phyloP scores from a whole-genome alignment of 2,888 invertebrate genomes.

The Stramonita haemastoma region DNA sequence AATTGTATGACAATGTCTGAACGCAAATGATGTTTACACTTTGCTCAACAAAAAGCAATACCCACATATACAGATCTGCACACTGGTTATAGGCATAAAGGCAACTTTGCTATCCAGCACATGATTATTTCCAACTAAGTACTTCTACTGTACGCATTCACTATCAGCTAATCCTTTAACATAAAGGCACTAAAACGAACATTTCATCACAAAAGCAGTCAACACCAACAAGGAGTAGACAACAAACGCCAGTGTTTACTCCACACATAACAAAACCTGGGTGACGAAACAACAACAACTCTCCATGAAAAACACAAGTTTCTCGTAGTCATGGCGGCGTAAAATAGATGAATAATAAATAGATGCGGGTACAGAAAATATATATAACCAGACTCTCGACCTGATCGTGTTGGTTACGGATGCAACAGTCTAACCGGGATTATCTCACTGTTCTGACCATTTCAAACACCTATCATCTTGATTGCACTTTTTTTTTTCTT shows the following conservation, averaged over 20 bases:
- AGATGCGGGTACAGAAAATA: not conserved
- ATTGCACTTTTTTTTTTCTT: too few species aligned
- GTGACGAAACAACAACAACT: not conserved
- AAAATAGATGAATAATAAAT: not conserved
- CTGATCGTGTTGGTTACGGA: not conserved
- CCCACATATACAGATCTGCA: not conserved
- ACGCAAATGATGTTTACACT: too few species aligned
- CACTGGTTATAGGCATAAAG: not conserved
- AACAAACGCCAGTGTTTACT: not conserved
- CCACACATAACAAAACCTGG: not conserved
- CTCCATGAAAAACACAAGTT: slow-evolving; percentile 16
- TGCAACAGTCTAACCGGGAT: not conserved
- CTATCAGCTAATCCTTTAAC: not conserved
- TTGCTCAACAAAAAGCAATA: not conserved
- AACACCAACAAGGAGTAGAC: not conserved
- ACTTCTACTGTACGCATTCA: not conserved
- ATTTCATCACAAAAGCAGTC: not conserved
- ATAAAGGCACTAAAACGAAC: not conserved
- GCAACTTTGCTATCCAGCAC: not conserved
- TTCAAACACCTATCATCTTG: too few species aligned
- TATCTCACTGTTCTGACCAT: too few species aligned
- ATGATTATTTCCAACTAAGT: not conserved
- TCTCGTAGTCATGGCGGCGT: slow-evolving; percentile 21
- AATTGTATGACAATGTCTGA: too few species aligned
- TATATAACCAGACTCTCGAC: not conserved